A percentile compares a stretch with the other conserved stretches of the same genome.
Conservation (phyloP, 2,113 vertebrate genomes). For the Merops nubicus region DNA sequence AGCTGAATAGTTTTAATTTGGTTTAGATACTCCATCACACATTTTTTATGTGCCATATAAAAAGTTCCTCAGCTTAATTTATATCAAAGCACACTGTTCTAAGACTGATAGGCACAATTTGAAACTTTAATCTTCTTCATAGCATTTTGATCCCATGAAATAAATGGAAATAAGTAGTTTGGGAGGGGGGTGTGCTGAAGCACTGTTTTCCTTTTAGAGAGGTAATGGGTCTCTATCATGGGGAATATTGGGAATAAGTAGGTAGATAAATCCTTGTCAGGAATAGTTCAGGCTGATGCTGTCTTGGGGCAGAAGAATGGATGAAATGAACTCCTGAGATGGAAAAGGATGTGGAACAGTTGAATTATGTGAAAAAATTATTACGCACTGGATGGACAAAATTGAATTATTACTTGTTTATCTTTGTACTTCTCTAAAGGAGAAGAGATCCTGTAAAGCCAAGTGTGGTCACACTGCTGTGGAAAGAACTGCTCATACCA, state of each 20-base stretch:
- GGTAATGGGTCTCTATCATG: neutral
- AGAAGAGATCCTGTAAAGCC: neutral
- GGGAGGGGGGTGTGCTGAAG: neutral
- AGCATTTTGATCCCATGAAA: neutral
- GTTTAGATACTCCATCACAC: rapidly evolving
- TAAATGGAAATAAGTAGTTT: neutral
- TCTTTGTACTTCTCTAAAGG: neutral
- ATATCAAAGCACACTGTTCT: neutral
- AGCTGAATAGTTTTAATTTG: neutral
- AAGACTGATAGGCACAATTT: neutral
- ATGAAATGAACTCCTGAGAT: neutral
- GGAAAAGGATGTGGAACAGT: neutral
- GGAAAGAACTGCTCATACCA: neutral
- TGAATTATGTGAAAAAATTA: neutral
- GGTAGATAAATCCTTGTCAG: neutral
- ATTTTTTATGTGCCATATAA: neutral
- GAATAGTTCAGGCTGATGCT: neutral
- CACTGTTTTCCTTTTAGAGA: neutral
- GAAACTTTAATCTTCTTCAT: neutral
- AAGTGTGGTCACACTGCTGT: neutral
- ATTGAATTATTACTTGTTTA: neutral
- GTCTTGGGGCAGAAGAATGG: neutral
- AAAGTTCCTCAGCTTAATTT: neutral
- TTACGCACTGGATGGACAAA: neutral
- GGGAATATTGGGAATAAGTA: neutral